Evolutionary conservation across 1,140 invertebrate species (phyloP).

Genomic region (Drosophila burlai): DNA sequence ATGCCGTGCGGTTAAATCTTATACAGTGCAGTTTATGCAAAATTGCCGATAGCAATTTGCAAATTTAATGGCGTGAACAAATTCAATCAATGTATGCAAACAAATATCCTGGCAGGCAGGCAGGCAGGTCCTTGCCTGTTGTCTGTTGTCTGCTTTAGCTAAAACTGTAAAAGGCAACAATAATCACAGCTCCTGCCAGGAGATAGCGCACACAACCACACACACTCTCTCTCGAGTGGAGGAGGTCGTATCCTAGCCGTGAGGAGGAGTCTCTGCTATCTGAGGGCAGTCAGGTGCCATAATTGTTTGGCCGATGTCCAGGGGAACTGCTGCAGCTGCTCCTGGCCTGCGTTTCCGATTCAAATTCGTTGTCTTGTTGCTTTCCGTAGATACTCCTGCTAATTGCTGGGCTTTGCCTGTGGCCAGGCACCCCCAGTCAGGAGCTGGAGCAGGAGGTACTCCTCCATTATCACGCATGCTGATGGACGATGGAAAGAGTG

Average conservation of each 20-base stretch:
- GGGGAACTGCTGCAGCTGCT: constrained; percentile 52
- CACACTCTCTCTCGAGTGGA: neutral
- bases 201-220: constrained; percentile 40
- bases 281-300: constrained; percentile 62
- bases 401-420: constrained; percentile 6
- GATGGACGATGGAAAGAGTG: neutral
- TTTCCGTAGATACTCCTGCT: constrained; percentile 8
- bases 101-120: constrained; percentile 62
- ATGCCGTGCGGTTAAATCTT: constrained; percentile 68
- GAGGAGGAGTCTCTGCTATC: constrained; percentile 51
- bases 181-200: constrained; percentile 66
- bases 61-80: constrained; percentile 85
- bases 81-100: constrained; percentile 85
- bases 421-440: neutral
- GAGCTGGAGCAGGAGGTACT: neutral
- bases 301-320: constrained; percentile 60
- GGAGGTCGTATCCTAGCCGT: neutral
- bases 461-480: constrained; percentile 1
- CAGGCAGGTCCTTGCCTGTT: constrained; percentile 19
- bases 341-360: constrained; percentile 6
- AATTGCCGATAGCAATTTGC: constrained; percentile 84
- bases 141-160: constrained; percentile 59
- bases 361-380: constrained; percentile 6
- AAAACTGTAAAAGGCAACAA: constrained; percentile 76
- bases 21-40: constrained; percentile 77